Conservation (phyloP, 2,113 vertebrate genomes). For the Gobio gobio region DNA sequence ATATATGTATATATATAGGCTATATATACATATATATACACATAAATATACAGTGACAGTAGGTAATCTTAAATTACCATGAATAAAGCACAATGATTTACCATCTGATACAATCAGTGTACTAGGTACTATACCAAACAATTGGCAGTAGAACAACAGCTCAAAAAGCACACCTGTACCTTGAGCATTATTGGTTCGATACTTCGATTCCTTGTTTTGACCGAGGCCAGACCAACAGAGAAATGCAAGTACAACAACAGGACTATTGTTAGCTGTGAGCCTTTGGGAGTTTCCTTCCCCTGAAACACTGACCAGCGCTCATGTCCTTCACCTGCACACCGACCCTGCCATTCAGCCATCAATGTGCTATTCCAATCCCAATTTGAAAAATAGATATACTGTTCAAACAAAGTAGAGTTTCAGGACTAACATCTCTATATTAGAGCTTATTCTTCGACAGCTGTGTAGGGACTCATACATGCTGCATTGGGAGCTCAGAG, state of each 20-base stretch:
- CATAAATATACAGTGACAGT: too few relatives aligned
- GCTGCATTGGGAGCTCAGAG: background rate
- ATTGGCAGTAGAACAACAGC: background rate
- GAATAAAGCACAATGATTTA: background rate
- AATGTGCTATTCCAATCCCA: background rate
- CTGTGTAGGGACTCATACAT: background rate
- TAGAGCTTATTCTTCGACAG: background rate
- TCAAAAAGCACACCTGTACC: background rate
- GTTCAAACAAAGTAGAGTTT: background rate
- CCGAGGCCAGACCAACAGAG: background rate
- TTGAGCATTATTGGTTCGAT: background rate
- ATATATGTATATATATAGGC: too few relatives aligned
- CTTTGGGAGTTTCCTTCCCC: slow-evolving; percentile 3
- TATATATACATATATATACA: too few relatives aligned
- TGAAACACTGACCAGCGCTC: background rate
- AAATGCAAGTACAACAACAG: background rate
- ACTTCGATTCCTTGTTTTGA: background rate
- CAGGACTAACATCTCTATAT: background rate
- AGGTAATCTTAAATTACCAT: background rate
- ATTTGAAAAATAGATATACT: slow-evolving; percentile 1
- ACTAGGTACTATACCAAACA: background rate
- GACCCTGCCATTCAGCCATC: background rate
- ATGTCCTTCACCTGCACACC: background rate
- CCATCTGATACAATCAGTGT: background rate
- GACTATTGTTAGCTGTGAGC: background rate